phyloP scores from a whole-genome alignment of 2,113 vertebrate genomes.

The Melanerpes aurifrons region DNA sequence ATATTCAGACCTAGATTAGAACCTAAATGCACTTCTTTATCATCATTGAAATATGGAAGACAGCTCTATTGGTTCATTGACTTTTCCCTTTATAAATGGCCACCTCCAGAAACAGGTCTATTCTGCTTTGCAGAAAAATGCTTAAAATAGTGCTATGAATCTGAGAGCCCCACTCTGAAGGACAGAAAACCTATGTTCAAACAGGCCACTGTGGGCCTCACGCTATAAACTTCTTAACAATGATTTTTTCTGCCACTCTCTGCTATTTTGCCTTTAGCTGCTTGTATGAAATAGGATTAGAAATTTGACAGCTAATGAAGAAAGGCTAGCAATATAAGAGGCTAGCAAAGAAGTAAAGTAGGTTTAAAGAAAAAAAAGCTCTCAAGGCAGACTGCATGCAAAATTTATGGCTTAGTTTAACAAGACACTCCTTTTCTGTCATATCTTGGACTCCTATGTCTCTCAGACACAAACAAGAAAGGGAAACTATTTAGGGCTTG shows the following conservation, averaged over 20 bases:
- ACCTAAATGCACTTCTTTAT: neutral
- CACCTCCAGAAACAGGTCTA: neutral
- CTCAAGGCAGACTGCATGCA: neutral
- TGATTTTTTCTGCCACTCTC: neutral
- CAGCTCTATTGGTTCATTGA: neutral
- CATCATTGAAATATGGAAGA: neutral
- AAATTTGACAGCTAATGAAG: conserved; percentile 19
- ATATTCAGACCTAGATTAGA: neutral
- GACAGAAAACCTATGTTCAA: neutral
- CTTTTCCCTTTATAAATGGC: neutral
- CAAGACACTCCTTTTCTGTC: neutral
- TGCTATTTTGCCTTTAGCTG: neutral
- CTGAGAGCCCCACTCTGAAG: neutral
- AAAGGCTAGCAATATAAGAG: neutral
- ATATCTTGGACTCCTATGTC: neutral
- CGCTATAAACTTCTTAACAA: neutral
- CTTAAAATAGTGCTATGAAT: neutral
- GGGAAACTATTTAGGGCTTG: neutral
- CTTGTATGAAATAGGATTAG: conserved; percentile 7
- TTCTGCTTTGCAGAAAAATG: neutral
- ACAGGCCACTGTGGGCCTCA: neutral
- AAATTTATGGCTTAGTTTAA: neutral
- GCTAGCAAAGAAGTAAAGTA: neutral
- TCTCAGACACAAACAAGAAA: neutral
- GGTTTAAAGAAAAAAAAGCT: neutral